Evolutionary conservation across 2,797 vertebrate species (phyloP).

Genomic region (Gallinago stenura): DNA sequence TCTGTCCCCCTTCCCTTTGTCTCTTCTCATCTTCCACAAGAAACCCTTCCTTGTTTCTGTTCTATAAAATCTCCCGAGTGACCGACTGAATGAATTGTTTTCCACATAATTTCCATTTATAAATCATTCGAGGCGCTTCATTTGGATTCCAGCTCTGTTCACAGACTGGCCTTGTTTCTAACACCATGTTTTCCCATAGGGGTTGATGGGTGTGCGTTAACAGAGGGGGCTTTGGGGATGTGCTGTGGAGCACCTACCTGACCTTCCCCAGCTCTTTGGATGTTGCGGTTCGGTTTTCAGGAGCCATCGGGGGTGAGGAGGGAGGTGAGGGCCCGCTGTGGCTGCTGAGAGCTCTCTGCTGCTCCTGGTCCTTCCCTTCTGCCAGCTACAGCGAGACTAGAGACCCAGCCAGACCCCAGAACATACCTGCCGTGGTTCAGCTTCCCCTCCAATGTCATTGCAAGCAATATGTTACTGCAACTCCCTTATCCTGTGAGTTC

Average conservation of each 20-base stretch:
- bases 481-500: neutral
- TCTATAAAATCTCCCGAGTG: neutral
- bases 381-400: neutral
- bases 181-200: neutral
- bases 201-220: neutral
- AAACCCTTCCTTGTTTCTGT: neutral
- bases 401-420: neutral
- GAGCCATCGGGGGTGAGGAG: neutral
- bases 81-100: constrained; percentile 18
- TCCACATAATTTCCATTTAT: constrained; percentile 4
- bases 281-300: neutral
- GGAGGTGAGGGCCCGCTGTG: neutral
- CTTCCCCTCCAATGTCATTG: neutral
- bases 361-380: neutral
- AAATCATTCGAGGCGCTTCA: neutral
- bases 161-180: neutral
- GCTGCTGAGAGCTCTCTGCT: neutral
- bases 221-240: accelerated
- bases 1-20: constrained; percentile 13
- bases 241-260: accelerated
- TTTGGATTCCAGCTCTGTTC: constrained; percentile 1
- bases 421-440: neutral
- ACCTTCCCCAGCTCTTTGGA: neutral
- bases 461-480: accelerated
- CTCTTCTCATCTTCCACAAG: constrained; percentile 11